phyloP scores from a whole-genome alignment of 2,888 invertebrate genomes.

The Marronus borbonicus region DNA sequence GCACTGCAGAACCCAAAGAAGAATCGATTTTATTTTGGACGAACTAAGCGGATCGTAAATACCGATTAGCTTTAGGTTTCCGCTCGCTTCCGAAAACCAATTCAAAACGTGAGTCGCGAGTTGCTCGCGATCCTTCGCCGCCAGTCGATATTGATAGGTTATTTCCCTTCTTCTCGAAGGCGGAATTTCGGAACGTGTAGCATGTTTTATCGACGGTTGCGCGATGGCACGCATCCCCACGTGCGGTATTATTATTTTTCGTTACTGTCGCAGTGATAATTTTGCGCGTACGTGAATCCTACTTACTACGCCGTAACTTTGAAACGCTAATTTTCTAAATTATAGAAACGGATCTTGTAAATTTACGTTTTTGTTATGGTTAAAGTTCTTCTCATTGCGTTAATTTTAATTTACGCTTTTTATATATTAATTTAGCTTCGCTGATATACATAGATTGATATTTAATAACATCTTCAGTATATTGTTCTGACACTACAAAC shows the following conservation, averaged over 20 bases:
- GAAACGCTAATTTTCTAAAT: too few species aligned
- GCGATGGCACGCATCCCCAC: conserved; percentile 15
- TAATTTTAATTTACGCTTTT: too few species aligned
- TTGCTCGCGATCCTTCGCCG: conserved; percentile 6
- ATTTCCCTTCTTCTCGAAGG: conserved; percentile 11
- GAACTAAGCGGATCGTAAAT: conserved; percentile 30
- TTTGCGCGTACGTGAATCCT: conserved; percentile 8
- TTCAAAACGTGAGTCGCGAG: conserved; percentile 26
- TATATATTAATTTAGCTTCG: too few species aligned
- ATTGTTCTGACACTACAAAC: too few species aligned
- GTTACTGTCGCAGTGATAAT: conserved; percentile 3
- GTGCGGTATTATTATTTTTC: conserved; percentile 27
- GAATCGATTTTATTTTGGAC: neutral
- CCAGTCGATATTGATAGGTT: conserved; percentile 32
- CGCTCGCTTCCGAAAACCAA: conserved; percentile 26
- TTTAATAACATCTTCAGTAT: too few species aligned
- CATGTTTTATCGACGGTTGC: conserved; percentile 20
- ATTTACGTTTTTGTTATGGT: too few species aligned
- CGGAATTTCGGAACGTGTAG: conserved; percentile 12
- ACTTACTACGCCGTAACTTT: neutral
- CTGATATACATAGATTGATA: too few species aligned
- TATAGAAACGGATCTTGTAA: too few species aligned
- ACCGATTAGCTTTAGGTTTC: conserved; percentile 38
- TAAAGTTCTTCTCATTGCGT: too few species aligned
- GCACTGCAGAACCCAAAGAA: neutral